Percentiles rank a stretch among this genome's conserved stretches.
Conservation (phyloP, 2,888 invertebrate genomes). For the Serripes groenlandicus region DNA sequence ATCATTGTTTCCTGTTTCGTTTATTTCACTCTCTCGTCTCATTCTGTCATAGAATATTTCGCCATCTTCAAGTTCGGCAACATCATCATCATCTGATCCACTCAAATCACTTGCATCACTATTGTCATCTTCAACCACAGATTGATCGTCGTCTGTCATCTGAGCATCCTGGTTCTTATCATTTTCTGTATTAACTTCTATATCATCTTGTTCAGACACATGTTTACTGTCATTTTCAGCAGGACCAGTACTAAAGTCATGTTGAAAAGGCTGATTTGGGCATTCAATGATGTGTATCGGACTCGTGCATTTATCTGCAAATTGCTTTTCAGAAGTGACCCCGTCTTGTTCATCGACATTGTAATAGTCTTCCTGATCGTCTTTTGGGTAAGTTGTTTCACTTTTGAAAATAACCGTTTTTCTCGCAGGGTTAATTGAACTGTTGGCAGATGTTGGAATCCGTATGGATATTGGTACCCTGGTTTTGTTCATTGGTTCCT, state of each 20-base stretch:
- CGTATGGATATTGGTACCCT: not conserved
- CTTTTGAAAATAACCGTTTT: slow-evolving; percentile 6
- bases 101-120: too few relatives aligned
- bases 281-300: slow-evolving; percentile 51
- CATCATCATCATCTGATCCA: slow-evolving; percentile 20
- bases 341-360: slow-evolving; percentile 11
- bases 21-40: slow-evolving; percentile 28
- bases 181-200: not conserved
- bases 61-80: slow-evolving; percentile 28
- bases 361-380: not conserved
- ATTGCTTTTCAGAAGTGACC: not conserved
- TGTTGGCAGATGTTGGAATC: not conserved
- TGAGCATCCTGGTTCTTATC: not conserved
- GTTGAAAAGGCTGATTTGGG: slow-evolving; percentile 20
- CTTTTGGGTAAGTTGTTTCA: too few relatives aligned
- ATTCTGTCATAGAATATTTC: slow-evolving; percentile 55
- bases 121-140: slow-evolving; percentile 12
- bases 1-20: not conserved
- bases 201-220: not conserved
- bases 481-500: not conserved
- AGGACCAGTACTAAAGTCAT: not conserved
- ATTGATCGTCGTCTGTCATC: not conserved
- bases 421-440: slow-evolving; percentile 12
- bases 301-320: slow-evolving; percentile 26
- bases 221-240: not conserved